A percentile compares a stretch with the other conserved stretches of the same genome.
Evolutionary conservation across 2,113 vertebrate species (phyloP).

Genomic region (Monarcha castaneiventris): DNA sequence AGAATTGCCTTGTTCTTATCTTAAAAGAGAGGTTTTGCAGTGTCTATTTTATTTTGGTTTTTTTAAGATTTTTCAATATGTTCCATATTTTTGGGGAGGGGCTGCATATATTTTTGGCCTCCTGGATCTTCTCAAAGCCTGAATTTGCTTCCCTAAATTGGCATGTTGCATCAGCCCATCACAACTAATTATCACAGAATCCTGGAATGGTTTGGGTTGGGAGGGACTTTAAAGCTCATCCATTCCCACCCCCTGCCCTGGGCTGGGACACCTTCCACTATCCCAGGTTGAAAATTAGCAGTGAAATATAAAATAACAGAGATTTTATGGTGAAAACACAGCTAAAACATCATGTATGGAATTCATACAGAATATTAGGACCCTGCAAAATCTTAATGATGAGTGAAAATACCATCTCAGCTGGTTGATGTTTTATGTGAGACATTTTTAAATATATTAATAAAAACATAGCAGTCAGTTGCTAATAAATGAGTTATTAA

Average conservation of each 20-base stretch:
- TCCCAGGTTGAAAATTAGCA: background rate
- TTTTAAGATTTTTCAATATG: background rate
- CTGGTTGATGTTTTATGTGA: background rate
- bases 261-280: background rate
- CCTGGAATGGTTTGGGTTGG: background rate
- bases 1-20: background rate
- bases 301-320: background rate
- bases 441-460: background rate
- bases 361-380: background rate
- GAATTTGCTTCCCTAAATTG: background rate
- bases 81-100: fast-evolving
- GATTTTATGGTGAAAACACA: background rate
- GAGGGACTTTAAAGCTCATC: background rate
- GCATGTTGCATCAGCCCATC: background rate
- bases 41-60: background rate
- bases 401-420: background rate
- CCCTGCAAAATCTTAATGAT: background rate
- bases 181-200: background rate
- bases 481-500: background rate
- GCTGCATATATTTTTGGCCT: background rate
- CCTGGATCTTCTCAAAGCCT: background rate
- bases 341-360: background rate
- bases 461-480: background rate
- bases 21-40: background rate
- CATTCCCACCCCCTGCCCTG: background rate